Evolutionary conservation across 2,888 invertebrate species (phyloP), one percentile per base, ranked within the genome.

Genomic region (Galerucella nymphaeae): DNA sequence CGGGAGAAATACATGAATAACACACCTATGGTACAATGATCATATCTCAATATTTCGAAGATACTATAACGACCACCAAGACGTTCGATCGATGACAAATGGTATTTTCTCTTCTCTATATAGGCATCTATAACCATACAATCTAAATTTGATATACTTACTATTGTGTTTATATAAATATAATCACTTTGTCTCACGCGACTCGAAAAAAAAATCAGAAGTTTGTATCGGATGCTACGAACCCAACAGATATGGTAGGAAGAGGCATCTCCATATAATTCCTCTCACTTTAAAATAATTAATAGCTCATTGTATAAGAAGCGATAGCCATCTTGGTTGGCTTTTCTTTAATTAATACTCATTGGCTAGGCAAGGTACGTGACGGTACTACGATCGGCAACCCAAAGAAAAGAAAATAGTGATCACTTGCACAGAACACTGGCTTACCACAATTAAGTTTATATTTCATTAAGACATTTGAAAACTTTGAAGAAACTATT

Each of bases 321-420:
- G 64, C 74, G 77, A 77, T 77, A 73, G 66, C 72, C 66, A 77
- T 77, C 77, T 73, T 55, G 50, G 73, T 73, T 77, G 74, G 72
- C 66, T 74, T 76, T 76, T 72, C 71, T 74, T 76, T 75, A 75
- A 77, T 77, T 77, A 77, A 77, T 77, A 77, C 74, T 76, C 75
- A 77, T 75, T 75, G 77, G 76, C 68, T 55, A 66, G 45, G 66
- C 70, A 66, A 20, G 55, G 68, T 73, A 68, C 64, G 73, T 69
- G 75, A 72, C 71, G 71, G 76, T 62, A 62, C 69, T 69, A 53
- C 62, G 16, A 69, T 69, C 66, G 66, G 53, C 30, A 18, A 18
- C 8, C 45, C 42, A 66, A 57, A 45, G 50, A 57, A 66, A 66
- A 13, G 41, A 23, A 66, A 66, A 66, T 66, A 58, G 30, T 23